Evolutionary conservation across 2,113 vertebrate species (phyloP).

Genomic region (Fregetta grallaria): DNA sequence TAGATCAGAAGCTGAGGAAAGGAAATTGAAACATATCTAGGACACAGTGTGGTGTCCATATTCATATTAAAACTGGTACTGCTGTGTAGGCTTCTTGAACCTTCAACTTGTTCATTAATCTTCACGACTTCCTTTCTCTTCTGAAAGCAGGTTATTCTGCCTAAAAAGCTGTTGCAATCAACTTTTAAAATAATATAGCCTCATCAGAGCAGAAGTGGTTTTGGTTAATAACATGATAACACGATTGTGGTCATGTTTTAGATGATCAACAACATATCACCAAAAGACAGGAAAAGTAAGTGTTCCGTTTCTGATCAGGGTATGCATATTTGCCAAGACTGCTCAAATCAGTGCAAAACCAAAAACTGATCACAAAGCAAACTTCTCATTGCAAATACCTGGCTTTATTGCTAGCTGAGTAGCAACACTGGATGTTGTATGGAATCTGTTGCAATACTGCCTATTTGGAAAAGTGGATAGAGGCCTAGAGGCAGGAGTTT

Average conservation of each 20-base stretch:
- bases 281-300: not conserved
- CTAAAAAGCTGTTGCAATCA: not conserved
- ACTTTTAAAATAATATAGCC: not conserved
- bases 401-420: not conserved
- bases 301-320: not conserved
- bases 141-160: not conserved
- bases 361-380: not conserved
- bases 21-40: not conserved
- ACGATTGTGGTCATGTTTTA: not conserved
- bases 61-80: not conserved
- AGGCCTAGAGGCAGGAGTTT: not conserved
- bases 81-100: not conserved
- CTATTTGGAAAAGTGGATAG: not conserved
- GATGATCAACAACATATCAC: not conserved
- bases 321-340: not conserved
- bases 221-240: not conserved
- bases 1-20: not conserved
- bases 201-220: not conserved
- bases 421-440: not conserved
- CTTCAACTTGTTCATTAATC: not conserved
- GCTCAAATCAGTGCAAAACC: not conserved
- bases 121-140: not conserved
- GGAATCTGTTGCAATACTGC: not conserved
- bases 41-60: not conserved
- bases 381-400: not conserved